Percentiles rank a stretch among this genome's conserved stretches.
phyloP scores from a whole-genome alignment of 1,140 invertebrate genomes.

The Belonocnema kinseyi region DNA sequence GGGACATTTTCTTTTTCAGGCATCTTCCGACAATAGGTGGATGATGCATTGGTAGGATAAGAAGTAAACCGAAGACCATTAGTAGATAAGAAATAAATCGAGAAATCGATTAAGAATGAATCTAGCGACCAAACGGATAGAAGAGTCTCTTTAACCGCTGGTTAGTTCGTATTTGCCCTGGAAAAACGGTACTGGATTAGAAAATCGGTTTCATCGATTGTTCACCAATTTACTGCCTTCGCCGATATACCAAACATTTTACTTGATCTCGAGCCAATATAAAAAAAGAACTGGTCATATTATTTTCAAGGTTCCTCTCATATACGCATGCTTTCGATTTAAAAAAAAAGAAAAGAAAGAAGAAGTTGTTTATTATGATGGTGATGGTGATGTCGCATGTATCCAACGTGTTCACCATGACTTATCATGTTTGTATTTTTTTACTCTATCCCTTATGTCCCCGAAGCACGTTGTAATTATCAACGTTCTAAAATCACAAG shows the following conservation, averaged over 20 bases:
- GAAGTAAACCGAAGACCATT: constrained; percentile 29
- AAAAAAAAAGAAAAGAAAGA: too few species aligned
- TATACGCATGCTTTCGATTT: constrained; percentile 51
- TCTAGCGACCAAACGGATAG: background rate
- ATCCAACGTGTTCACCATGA: too few species aligned
- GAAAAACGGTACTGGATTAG: constrained; percentile 44
- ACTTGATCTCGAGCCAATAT: constrained; percentile 58
- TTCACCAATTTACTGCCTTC: constrained; percentile 36
- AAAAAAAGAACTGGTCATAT: background rate
- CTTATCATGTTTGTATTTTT: too few species aligned
- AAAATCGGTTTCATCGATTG: constrained; percentile 57
- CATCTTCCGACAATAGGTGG: background rate
- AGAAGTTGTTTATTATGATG: too few species aligned
- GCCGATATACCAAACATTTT: constrained; percentile 3
- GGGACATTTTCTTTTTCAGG: too few species aligned
- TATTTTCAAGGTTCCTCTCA: constrained; percentile 49
- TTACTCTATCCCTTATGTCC: too few species aligned
- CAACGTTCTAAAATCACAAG: too few species aligned
- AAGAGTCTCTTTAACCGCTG: constrained; percentile 32
- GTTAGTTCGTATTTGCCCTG: constrained; percentile 31
- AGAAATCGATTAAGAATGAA: constrained; percentile 39
- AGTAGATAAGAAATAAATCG: constrained; percentile 39
- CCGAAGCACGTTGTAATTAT: too few species aligned
- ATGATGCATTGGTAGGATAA: constrained; percentile 22
- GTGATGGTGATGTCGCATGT: too few species aligned